Conservation (phyloP, 92 coral and sea anemone species). For the Scolanthus callimorphus region DNA sequence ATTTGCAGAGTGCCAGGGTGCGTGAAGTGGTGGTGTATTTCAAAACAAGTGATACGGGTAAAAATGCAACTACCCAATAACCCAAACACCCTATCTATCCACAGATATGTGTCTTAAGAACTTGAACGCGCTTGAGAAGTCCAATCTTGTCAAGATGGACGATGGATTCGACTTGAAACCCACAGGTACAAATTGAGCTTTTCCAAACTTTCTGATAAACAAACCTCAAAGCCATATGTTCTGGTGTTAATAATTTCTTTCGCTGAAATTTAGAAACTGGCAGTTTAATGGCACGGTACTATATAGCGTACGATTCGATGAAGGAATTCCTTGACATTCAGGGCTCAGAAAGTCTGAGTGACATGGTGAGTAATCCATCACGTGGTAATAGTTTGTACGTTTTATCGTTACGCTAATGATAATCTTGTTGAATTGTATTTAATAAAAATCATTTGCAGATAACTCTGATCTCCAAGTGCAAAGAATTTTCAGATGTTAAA, state of each 20-base stretch:
- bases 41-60: background rate
- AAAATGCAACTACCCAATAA: background rate
- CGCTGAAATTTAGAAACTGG: conserved; percentile 62
- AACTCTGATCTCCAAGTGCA: conserved; percentile 81
- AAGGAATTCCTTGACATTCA: conserved; percentile 70
- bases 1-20: background rate
- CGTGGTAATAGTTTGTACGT: no score
- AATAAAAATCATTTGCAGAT: conserved; percentile 63
- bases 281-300: conserved; percentile 96
- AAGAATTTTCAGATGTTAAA: conserved; percentile 90
- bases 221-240: background rate
- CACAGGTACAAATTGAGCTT: conserved; percentile 59
- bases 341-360: conserved; percentile 70
- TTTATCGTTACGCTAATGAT: no score
- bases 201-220: no score
- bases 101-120: conserved; percentile 86
- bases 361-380: conserved; percentile 57
- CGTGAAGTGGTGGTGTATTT: background rate
- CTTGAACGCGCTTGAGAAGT: conserved; percentile 76
- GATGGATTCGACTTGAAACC: conserved; percentile 96
- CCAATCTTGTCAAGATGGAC: conserved; percentile 81
- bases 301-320: conserved; percentile 92
- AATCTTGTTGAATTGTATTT: no score
- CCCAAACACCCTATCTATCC: background rate
- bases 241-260: background rate